Evolutionary conservation across 1,140 invertebrate species (phyloP).

Genomic region (Drosophila lini): DNA sequence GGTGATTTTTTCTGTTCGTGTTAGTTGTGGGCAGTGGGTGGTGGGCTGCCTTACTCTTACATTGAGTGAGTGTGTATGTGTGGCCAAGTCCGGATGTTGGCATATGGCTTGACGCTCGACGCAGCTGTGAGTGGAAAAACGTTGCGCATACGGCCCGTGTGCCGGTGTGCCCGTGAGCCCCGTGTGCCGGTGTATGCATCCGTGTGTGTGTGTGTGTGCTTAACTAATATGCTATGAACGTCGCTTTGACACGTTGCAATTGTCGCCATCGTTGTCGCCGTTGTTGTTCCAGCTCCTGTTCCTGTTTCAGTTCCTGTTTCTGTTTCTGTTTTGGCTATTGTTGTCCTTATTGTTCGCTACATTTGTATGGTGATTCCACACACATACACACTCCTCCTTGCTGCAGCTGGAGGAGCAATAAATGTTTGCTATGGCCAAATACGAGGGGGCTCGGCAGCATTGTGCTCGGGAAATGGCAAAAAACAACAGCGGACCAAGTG

Average conservation of each 20-base stretch:
- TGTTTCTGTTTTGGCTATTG: conserved; percentile 23
- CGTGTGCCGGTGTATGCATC: conserved; percentile 2
- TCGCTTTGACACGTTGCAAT: conserved; percentile 70
- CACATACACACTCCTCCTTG: neutral
- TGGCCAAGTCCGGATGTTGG: conserved; percentile 57
- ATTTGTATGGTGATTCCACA: conserved; percentile 51
- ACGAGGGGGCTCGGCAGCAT: conserved; percentile 11
- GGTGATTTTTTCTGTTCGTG: neutral
- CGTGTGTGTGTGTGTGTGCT: conserved; percentile 32
- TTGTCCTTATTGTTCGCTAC: conserved; percentile 37
- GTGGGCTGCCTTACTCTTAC: neutral
- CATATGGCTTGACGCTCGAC: conserved; percentile 49
- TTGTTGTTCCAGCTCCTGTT: conserved; percentile 13
- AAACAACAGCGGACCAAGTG: conserved; percentile 23
- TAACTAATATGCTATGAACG: conserved; percentile 64
- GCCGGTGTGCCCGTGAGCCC: neutral
- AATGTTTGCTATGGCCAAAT: conserved; percentile 57
- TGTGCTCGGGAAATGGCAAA: conserved; percentile 25
- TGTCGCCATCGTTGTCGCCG: conserved; percentile 42
- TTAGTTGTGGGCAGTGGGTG: neutral
- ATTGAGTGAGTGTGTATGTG: conserved; percentile 32
- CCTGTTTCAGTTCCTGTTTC: conserved; percentile 5
- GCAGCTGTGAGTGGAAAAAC: conserved; percentile 39
- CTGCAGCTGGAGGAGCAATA: conserved; percentile 32
- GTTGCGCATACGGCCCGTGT: conserved; percentile 61